phyloP scores from a whole-genome alignment of 2,797 vertebrate genomes.

The Hipposideros larvatus region DNA sequence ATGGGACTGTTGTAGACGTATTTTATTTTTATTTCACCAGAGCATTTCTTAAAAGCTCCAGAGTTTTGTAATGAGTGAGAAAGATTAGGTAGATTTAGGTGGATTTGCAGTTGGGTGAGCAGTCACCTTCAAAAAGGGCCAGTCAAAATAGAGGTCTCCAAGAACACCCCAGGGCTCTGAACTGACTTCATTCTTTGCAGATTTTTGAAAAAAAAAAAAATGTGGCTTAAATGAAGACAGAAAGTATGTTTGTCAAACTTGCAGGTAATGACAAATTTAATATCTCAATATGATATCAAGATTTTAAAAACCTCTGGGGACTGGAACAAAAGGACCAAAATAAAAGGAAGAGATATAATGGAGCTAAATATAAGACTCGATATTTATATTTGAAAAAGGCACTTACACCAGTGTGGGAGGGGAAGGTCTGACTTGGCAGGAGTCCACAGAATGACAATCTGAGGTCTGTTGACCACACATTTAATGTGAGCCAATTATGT shows the following conservation, averaged over 20 bases:
- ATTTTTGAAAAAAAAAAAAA: not conserved
- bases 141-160: not conserved
- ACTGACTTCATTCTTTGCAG: not conserved
- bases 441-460: not conserved
- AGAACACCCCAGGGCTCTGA: not conserved
- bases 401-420: not conserved
- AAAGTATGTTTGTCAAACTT: not conserved
- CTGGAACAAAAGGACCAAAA: not conserved
- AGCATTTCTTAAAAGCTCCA: slow-evolving; percentile 10
- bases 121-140: not conserved
- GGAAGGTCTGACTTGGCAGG: not conserved
- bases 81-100: not conserved
- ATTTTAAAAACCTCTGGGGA: not conserved
- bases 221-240: not conserved
- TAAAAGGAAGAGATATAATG: not conserved
- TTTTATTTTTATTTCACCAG: not conserved
- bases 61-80: not conserved
- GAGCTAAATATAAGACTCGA: not conserved
- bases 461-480: not conserved
- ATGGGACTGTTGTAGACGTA: not conserved
- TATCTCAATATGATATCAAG: not conserved
- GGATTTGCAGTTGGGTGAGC: not conserved
- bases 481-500: not conserved
- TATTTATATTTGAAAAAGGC: slow-evolving; percentile 6
- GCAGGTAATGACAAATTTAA: not conserved